These are phyloP conservation scores for Nannoperca obscura DNA, from an alignment of 2,797 vertebrate species.

Conservation along the genomic window DNA sequence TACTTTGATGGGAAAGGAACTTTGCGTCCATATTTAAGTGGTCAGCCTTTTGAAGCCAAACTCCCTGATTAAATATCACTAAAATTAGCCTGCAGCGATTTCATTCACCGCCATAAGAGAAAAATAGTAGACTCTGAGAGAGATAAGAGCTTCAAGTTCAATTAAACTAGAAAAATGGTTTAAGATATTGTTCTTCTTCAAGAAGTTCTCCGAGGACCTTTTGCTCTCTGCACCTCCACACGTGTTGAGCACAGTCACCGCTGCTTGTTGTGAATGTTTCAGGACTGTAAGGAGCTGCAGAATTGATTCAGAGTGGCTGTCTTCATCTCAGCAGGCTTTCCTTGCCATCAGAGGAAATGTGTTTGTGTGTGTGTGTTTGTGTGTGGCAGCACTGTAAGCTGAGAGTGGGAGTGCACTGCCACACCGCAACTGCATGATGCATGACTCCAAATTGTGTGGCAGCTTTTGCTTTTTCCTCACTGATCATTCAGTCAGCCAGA, in stretches of 20 bases:
- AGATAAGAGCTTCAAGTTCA: conserved; percentile 23
- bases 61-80: conserved; percentile 23
- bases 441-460: conserved; percentile 61
- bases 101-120: neutral
- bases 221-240: conserved; percentile 21
- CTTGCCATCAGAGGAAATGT: conserved; percentile 24
- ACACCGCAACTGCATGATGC: conserved; percentile 56
- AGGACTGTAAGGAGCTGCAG: conserved; percentile 40
- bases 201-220: conserved; percentile 25
- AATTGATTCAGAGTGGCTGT: conserved; percentile 53
- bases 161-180: conserved; percentile 6
- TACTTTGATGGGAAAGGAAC: neutral
- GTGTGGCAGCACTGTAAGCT: conserved; percentile 42
- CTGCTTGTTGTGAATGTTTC: conserved; percentile 46
- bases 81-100: conserved; percentile 44
- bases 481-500: conserved; percentile 54
- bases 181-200: conserved; percentile 19
- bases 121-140: neutral
- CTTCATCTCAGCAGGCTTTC: conserved; percentile 57
- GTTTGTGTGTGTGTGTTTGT: conserved; percentile 1
- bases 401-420: conserved; percentile 68
- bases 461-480: conserved; percentile 53
- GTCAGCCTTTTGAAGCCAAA: conserved; percentile 9
- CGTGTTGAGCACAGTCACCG: conserved; percentile 33
- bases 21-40: conserved; percentile 2